Base-by-base conservation (phyloP, 1,140 invertebrate species). In the Amphibalanus amphitrite region DNA sequence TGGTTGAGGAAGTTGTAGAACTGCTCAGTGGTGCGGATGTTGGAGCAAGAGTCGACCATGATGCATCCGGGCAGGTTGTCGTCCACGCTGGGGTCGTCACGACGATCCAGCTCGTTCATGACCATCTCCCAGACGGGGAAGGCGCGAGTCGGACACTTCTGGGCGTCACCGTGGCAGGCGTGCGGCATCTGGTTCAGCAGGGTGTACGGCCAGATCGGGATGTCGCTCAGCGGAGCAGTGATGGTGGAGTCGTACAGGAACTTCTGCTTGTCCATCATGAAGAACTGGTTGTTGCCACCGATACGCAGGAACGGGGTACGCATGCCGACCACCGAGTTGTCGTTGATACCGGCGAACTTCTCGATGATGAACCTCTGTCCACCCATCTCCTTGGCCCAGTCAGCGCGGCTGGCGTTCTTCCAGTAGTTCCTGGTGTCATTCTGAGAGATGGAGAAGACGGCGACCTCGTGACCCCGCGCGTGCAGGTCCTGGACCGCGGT, bases 101-200 rank as follows among this genome's bases (percentile, higher is more conserved):
- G 86, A 73, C 92, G 85, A 82, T 96, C 93, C 76, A 95, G 81
- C 79, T 96, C 93, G 79, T 96, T 96, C 89, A 96, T 92, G n/a
- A 95, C 92, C 91, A 96, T 95, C 82, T 96, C 93, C 93, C 93
- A 96, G 20, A 95, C 92, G 29, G 93, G 92, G 79, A 95, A 93
- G 74, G 78, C 77, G 79, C 92, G 87, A 0, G 93, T 94, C 25
- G 93, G 93, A 78, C 93, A 96, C 77, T 89, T 92, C 80, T 95
- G 93, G 30, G 92, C 82, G 79, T 96, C 95, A 72, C 93, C 93
- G 80, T 95, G 93, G 78, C 93, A 96, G 71, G 90, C 86, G 78
- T 95, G 93, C 0, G 93, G 93, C 92, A 96, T 96, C 71, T 92
- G 86, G 86, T 95, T 97, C 84, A 96, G 95, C 87, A 97, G 91